Conservation (phyloP, 2,888 invertebrate genomes). For the Parnassius smintheus region DNA sequence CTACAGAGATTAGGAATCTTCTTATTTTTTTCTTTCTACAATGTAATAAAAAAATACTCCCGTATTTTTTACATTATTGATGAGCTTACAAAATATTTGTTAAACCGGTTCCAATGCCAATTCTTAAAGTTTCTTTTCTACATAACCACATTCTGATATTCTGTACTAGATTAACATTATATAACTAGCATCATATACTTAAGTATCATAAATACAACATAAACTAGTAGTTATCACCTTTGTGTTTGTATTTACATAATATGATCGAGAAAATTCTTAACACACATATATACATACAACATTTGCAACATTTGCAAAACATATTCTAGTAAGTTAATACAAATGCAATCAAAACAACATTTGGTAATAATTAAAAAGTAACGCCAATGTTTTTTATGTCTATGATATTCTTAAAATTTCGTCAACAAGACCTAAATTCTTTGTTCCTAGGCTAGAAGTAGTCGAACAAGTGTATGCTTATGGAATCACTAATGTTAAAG, state of each 20-base stretch:
- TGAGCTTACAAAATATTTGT: slow-evolving; percentile 1
- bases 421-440: slow-evolving; percentile 45
- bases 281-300: not conserved
- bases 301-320: not conserved
- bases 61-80: not conserved
- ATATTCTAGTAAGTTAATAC: slow-evolving; percentile 5
- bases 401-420: slow-evolving; percentile 38
- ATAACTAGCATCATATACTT: slow-evolving; percentile 8
- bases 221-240: slow-evolving; percentile 9
- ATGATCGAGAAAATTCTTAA: not conserved
- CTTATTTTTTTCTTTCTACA: no score
- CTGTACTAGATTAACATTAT: not conserved
- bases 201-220: slow-evolving; percentile 19
- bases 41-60: no score
- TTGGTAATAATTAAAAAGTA: not conserved
- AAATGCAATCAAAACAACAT: not conserved
- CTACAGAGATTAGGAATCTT: no score
- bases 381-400: slow-evolving; percentile 12
- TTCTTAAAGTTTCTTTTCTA: slow-evolving; percentile 11
- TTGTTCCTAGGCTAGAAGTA: slow-evolving; percentile 53
- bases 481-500: slow-evolving; percentile 59
- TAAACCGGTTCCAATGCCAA: slow-evolving; percentile 20
- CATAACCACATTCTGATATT: slow-evolving; percentile 17
- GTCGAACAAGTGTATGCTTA: slow-evolving; percentile 44
- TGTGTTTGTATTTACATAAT: slow-evolving; percentile 1